Evolutionary conservation across 2,113 vertebrate genomes (phyloP).

Genomic region (Todiramphus chloris): DNA sequence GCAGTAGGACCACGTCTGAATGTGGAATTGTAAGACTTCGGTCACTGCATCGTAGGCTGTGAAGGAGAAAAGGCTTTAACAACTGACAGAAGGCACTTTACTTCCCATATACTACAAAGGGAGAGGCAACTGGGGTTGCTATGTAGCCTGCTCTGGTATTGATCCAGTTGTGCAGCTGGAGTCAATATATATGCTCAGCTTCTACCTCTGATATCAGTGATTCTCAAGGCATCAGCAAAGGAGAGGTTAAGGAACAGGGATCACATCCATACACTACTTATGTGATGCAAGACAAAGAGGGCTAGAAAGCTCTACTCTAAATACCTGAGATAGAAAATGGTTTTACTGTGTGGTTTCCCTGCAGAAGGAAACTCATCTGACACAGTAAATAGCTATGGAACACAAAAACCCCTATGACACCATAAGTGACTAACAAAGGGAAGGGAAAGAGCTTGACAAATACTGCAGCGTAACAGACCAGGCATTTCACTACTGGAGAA

Average conservation of each 20-base stretch:
- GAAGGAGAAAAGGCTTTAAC: neutral
- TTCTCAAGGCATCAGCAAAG: neutral
- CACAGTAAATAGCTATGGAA: neutral
- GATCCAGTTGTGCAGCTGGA: neutral
- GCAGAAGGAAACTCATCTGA: neutral
- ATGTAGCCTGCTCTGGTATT: neutral
- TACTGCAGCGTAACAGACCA: neutral
- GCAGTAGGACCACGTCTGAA: slow-evolving; percentile 7
- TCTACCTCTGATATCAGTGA: neutral
- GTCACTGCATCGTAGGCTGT: neutral
- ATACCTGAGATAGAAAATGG: neutral
- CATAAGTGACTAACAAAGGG: neutral
- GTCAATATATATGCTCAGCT: neutral
- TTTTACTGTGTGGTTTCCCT: neutral
- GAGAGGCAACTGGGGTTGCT: neutral
- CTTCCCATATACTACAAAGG: neutral
- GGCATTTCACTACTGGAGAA: neutral
- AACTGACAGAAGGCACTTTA: neutral
- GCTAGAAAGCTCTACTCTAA: neutral
- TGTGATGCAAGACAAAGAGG: accelerated
- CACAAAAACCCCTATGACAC: neutral
- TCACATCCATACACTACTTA: neutral
- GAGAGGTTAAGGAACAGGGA: neutral
- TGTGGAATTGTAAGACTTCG: accelerated
- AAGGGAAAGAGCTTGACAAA: neutral